Evolutionary conservation across 2,113 vertebrate species (phyloP).

Genomic region (Syrmaticus mikado): DNA sequence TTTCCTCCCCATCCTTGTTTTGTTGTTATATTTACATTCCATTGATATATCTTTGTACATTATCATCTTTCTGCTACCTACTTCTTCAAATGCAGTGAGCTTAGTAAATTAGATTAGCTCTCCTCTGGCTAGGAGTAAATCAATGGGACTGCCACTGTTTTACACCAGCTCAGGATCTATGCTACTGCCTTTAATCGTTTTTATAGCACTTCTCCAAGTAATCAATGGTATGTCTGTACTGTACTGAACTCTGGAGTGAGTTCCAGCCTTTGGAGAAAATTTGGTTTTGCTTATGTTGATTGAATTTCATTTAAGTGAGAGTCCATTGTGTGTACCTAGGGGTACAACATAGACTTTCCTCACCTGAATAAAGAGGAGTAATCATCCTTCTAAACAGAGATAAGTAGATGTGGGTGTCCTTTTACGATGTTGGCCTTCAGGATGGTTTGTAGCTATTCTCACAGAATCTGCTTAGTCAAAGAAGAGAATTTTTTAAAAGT

Average conservation of each 20-base stretch:
- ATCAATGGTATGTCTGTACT: slow-evolving; percentile 15
- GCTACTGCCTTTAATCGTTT: slow-evolving; percentile 33
- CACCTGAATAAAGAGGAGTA: background rate
- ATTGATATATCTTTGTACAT: slow-evolving; percentile 2
- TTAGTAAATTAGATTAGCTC: slow-evolving; percentile 36
- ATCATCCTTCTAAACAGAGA: background rate
- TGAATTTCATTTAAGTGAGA: slow-evolving; percentile 9
- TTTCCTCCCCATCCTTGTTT: background rate
- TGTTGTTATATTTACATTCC: slow-evolving; percentile 16
- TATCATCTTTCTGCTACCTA: background rate
- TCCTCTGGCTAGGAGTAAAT: slow-evolving; percentile 30
- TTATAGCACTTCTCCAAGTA: slow-evolving; percentile 18
- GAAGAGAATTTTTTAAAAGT: background rate
- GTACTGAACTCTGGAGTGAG: background rate
- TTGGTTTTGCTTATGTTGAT: background rate
- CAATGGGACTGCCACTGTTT: background rate
- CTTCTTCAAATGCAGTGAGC: background rate
- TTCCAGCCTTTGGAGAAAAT: background rate
- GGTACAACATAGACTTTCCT: background rate
- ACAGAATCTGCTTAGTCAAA: background rate
- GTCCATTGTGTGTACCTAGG: accelerated
- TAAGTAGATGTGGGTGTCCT: background rate
- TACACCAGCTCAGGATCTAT: slow-evolving; percentile 42
- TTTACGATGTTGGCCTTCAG: background rate
- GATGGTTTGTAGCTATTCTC: background rate